Evolutionary conservation across 2,888 invertebrate genomes (phyloP).

Genomic region (Chirona hameri): DNA sequence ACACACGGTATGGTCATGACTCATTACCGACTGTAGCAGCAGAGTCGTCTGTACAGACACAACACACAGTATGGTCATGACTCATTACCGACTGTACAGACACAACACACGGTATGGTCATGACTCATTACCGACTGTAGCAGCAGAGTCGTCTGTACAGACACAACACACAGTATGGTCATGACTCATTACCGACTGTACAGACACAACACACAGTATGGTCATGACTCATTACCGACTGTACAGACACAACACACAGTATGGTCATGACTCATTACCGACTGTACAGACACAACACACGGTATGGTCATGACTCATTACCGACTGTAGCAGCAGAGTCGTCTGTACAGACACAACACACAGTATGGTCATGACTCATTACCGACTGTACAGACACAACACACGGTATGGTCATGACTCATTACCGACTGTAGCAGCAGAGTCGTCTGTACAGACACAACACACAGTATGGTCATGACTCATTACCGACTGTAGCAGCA

Average conservation of each 20-base stretch:
- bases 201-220: too few species aligned
- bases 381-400: neutral
- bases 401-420: neutral
- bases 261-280: neutral
- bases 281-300: neutral
- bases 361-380: neutral
- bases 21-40: slow-evolving; percentile 1
- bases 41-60: neutral
- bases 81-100: neutral
- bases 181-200: neutral
- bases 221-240: neutral
- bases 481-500: neutral
- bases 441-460: neutral
- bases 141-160: neutral
- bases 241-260: neutral
- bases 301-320: neutral
- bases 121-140: neutral
- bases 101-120: neutral
- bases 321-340: slow-evolving; percentile 6
- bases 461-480: neutral
- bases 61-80: neutral
- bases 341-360: neutral
- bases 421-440: slow-evolving; percentile 1
- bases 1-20: neutral
- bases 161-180: neutral